A percentile compares a stretch with the other conserved stretches of the same genome.
phyloP scores from a whole-genome alignment of 2,888 invertebrate species.

The Lasioglossum pauxillum region DNA sequence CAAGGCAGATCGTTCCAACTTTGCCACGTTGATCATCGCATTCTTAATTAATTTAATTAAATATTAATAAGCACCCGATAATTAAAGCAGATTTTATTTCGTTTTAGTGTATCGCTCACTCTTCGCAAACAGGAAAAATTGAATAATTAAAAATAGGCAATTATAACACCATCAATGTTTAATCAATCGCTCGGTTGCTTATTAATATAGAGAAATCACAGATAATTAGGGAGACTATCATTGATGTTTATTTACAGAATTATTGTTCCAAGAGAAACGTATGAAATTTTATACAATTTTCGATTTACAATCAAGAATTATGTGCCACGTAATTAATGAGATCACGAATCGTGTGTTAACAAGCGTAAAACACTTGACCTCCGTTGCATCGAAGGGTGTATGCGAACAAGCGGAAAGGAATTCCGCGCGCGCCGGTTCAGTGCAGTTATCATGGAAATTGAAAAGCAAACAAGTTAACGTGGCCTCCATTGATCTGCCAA shows the following conservation, averaged over 20 bases:
- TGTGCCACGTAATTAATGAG: slow-evolving; percentile 12
- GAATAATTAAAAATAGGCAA: neutral
- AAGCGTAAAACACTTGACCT: slow-evolving; percentile 39
- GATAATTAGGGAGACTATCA: neutral
- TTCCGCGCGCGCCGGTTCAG: slow-evolving; percentile 12
- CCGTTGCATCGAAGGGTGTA: neutral
- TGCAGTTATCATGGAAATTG: slow-evolving; percentile 65
- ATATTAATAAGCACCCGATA: neutral
- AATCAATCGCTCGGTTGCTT: neutral
- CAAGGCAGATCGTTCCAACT: neutral
- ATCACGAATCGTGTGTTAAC: slow-evolving; percentile 28
- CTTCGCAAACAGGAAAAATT: neutral
- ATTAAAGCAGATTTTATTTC: neutral
- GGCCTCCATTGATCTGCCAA: slow-evolving; percentile 63
- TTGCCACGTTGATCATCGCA: neutral
- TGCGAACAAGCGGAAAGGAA: slow-evolving; percentile 21
- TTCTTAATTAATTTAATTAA: neutral
- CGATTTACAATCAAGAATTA: neutral
- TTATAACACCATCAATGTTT: neutral
- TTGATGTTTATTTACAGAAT: neutral
- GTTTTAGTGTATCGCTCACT: neutral
- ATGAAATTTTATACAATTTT: neutral
- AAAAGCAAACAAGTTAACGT: slow-evolving; percentile 69
- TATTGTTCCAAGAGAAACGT: neutral
- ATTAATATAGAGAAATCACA: neutral